phyloP scores from a whole-genome alignment of 2,888 invertebrate genomes.

The Acleris holmiana region DNA sequence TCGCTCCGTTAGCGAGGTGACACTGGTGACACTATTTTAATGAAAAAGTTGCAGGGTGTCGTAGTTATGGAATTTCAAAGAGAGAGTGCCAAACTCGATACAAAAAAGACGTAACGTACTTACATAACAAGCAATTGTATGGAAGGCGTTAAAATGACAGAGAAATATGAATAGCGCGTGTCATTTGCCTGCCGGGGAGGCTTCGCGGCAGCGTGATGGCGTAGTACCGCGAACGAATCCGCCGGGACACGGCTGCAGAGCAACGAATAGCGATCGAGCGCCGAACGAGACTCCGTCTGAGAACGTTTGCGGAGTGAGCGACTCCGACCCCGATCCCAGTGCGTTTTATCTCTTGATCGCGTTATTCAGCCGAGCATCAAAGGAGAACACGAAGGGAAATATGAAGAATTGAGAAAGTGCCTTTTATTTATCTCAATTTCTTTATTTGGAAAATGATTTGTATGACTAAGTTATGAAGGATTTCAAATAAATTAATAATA shows the following conservation, averaged over 20 bases:
- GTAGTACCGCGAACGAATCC: slow-evolving; percentile 6
- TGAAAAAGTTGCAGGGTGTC: not conserved
- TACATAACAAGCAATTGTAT: slow-evolving; percentile 43
- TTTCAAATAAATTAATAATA: slow-evolving; percentile 41
- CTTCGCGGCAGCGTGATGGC: slow-evolving; percentile 11
- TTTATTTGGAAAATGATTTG: slow-evolving; percentile 61
- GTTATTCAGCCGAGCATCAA: slow-evolving; percentile 79
- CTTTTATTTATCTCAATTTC: slow-evolving; percentile 66
- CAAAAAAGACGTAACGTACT: slow-evolving; percentile 48
- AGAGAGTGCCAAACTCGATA: slow-evolving; percentile 51
- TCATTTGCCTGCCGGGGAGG: slow-evolving; percentile 40
- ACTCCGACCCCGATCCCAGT: slow-evolving; percentile 59
- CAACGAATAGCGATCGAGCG: slow-evolving; percentile 55
- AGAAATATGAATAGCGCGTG: slow-evolving; percentile 43
- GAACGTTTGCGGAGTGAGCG: slow-evolving; percentile 64
- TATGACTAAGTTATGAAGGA: slow-evolving; percentile 44
- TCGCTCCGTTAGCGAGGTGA: slow-evolving; percentile 1
- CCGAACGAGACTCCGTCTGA: slow-evolving; percentile 47
- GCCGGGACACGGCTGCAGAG: not conserved
- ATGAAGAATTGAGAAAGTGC: slow-evolving; percentile 69
- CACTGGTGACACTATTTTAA: slow-evolving; percentile 4
- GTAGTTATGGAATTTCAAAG: not conserved
- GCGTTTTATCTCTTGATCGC: slow-evolving; percentile 80
- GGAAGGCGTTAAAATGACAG: slow-evolving; percentile 51
- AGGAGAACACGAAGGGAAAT: slow-evolving; percentile 73